Percentiles rank a stretch among this genome's conserved stretches.
phyloP scores from a whole-genome alignment of 2,797 vertebrate species.

The Anableps anableps region DNA sequence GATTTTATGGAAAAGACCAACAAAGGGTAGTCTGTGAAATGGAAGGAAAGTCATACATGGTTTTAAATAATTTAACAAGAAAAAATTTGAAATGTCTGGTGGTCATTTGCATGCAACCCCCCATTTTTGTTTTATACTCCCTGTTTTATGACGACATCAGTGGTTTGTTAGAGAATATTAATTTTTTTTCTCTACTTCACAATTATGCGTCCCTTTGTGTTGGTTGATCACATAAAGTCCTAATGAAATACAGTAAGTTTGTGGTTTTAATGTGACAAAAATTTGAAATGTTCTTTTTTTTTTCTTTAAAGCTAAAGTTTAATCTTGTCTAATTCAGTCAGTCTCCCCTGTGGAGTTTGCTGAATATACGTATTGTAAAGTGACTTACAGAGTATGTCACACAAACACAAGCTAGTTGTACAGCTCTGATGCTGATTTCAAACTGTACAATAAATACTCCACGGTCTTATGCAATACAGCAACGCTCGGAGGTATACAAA shows the following conservation, averaged over 20 bases:
- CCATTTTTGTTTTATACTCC: not conserved
- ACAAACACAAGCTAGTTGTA: constrained; percentile 25
- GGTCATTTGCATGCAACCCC: not conserved
- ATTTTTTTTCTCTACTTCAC: not conserved
- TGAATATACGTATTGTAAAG: not conserved
- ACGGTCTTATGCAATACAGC: constrained; percentile 48
- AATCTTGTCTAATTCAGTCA: not conserved
- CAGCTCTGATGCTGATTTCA: constrained; percentile 30
- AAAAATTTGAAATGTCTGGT: not conserved
- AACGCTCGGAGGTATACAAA: constrained; percentile 37
- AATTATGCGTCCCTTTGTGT: not conserved
- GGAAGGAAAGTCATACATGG: too few relatives aligned
- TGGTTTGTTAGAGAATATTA: not conserved
- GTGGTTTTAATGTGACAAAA: not conserved
- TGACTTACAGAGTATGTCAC: not conserved
- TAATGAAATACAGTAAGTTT: not conserved
- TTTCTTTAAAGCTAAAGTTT: not conserved
- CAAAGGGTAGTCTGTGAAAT: not conserved
- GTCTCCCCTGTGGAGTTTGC: not conserved
- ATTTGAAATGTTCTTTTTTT: not conserved
- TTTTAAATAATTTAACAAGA: not conserved
- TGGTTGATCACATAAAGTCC: not conserved
- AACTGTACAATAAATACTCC: constrained; percentile 30
- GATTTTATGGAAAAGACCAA: not conserved
- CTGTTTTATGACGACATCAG: not conserved